Evolutionary conservation across 2,888 invertebrate species (phyloP), one percentile per base, ranked within the genome.

Genomic region (Auanema freiburgensis): DNA sequence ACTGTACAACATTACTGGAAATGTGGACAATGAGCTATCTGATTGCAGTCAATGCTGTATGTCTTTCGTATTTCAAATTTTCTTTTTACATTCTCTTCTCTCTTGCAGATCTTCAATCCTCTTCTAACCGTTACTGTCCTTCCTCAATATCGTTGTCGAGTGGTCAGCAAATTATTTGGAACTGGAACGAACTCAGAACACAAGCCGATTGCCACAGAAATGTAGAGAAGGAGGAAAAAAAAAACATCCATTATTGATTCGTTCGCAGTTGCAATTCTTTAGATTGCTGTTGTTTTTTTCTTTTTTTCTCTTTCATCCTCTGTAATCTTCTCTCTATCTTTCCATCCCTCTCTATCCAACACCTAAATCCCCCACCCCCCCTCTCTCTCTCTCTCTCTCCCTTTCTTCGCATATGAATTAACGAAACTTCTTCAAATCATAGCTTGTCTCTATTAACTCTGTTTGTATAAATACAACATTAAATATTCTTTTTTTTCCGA

Each of bases 41-140:
- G 51, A 71, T 81, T 40, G 78, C 77, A n/a, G 51, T 83, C 49
- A 79, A 82, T 58, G 81, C 82, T 51, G 81, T 81, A 58, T 65
- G 72, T 67, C 57, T 46, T 21, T 46, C 46, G 3, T 46, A 18
- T 21, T 46, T 21, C 46, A 3, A 10, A 5, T 18, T 46, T 21
- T 46, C 16, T 16, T 5, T 21, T 46, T 18, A 52, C 18, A 14
- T 46, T 46, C 8, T 18, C 46, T 46, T 24, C 14, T 12, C 18
- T 12, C 51, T 67, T 79, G 55, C 66, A 83, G 82, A 79, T 82
- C 43, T 58, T 82, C n/a, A 82, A 83, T 57, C 82, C 82, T 1
- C 57, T 82, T 14, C 69, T 82, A 12, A 83, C 82, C 5, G 77
- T 82, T 23, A 81, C 81, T n/a, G 76, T 82, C 11, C 72, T 82